Base-by-base conservation (phyloP, 1,140 invertebrate species). In the Caenorhabditis latens region DNA sequence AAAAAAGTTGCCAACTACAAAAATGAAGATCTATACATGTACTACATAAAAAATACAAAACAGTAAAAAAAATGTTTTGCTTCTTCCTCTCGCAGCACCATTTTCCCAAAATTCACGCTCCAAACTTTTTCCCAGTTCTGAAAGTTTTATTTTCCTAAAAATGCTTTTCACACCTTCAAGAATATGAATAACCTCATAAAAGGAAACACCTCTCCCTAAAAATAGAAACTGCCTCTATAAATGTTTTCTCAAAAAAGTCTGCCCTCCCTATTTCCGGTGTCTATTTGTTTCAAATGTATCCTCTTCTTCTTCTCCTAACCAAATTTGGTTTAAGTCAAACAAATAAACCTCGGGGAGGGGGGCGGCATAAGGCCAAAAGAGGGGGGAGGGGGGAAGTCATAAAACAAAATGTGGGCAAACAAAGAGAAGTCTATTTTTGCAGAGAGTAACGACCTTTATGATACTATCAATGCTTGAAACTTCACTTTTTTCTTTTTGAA, bases 321-420 rank as follows among this genome's bases (percentile, higher is more conserved):
- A 48, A 75, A 75, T 75, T 79, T 50, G 71, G 71, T 50, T 53
- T 46, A 79, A 79, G 43, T 79, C 40, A 79, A 79, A 79, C 71
- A 79, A 79, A 79, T 79, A 79, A n/a, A 9, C 8, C 11, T 32
- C 32, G 32, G 32, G 32, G 32, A 2, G 32, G 32, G 71, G 8
- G n/a, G n/a, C 71, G 21, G 19, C 21, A 63, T 32, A 63, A 63
- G 24, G 61, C 21, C 57, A 16, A n/a, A 58, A 53, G 16, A 16
- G 57, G 57, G 57, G 24, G 65, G 43, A 48, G 4, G 71, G 14
- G 46, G 21, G 46, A 50, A 46, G 71, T 79, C 71, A 79, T 79
- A 79, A 79, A 79, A 79, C 71, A 79, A 53, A 53, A 21, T 11
- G 7, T 21, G 71, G 46, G 46, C n/a, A 79, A 79, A 50, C 43